A percentile compares a stretch with the other conserved stretches of the same genome.
These are phyloP conservation scores for Sphaerophoria rueppellii DNA, from an alignment of 2,888 invertebrate species.

Conservation along the genomic window DNA sequence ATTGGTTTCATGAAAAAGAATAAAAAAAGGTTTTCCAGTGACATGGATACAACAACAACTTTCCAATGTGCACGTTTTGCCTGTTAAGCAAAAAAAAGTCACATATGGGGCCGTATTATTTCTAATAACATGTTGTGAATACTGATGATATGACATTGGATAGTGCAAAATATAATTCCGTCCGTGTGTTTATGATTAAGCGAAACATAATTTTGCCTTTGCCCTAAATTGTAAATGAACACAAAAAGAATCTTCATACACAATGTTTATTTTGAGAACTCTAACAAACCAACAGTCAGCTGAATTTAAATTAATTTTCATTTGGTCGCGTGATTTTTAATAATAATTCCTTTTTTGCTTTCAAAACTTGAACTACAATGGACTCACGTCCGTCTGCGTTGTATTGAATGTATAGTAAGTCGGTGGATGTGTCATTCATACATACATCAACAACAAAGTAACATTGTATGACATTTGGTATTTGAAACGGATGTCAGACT, in stretches of 20 bases:
- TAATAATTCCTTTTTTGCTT: conserved; percentile 51
- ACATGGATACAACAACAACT: too few species aligned
- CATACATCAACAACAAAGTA: not conserved
- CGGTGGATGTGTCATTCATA: not conserved
- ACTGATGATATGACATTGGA: too few species aligned
- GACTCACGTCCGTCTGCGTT: not conserved
- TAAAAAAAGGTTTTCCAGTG: too few species aligned
- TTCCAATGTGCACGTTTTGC: too few species aligned
- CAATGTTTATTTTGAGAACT: too few species aligned
- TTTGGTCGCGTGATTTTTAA: conserved; percentile 67
- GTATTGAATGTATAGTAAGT: not conserved
- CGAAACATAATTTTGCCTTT: not conserved
- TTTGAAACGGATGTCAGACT: conserved; percentile 59
- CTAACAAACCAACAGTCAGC: not conserved
- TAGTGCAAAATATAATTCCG: not conserved
- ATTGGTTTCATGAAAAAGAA: too few species aligned
- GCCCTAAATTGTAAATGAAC: conserved; percentile 10
- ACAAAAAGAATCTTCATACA: conserved; percentile 5
- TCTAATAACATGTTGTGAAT: too few species aligned
- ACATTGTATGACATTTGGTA: conserved; percentile 50
- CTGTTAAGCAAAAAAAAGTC: too few species aligned
- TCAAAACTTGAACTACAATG: conserved; percentile 20
- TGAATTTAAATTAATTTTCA: conserved; percentile 63
- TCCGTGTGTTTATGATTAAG: conserved; percentile 14
- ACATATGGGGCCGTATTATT: too few species aligned